These are phyloP conservation scores for Aradophagus sp. DNA, from an alignment of 1,140 invertebrate species.

Conservation along the genomic window DNA sequence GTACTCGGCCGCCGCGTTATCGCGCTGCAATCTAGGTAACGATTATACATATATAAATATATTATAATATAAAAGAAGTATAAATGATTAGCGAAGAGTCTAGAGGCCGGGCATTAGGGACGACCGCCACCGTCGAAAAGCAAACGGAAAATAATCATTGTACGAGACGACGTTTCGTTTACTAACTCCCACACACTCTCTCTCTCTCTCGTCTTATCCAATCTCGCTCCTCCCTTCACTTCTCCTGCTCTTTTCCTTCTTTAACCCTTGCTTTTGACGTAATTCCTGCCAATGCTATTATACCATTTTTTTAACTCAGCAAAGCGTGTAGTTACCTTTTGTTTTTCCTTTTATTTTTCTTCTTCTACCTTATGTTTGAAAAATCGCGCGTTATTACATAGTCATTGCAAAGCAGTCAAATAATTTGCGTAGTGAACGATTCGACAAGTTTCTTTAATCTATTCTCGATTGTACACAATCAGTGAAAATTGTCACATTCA, in stretches of 20 bases:
- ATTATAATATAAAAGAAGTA: slow-evolving; percentile 51
- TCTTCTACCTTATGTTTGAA: too few relatives aligned
- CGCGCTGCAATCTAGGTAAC: slow-evolving; percentile 63
- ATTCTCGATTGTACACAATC: too few relatives aligned
- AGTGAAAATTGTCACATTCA: too few relatives aligned
- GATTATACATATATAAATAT: slow-evolving; percentile 59
- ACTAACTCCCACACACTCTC: neutral
- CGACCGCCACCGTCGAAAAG: slow-evolving; percentile 38
- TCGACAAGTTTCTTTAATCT: slow-evolving; percentile 2
- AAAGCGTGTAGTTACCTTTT: slow-evolving; percentile 11
- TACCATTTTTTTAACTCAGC: slow-evolving; percentile 21
- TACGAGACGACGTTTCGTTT: slow-evolving; percentile 16
- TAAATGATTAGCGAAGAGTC: slow-evolving; percentile 63
- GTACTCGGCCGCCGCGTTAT: slow-evolving; percentile 63
- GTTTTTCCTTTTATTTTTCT: slow-evolving; percentile 5
- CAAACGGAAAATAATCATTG: slow-evolving; percentile 17
- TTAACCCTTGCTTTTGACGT: slow-evolving; percentile 16
- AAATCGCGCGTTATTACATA: slow-evolving; percentile 10
- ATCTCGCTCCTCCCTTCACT: slow-evolving; percentile 2
- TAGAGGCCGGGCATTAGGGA: slow-evolving; percentile 66
- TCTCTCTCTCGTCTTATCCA: neutral
- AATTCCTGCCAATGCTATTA: slow-evolving; percentile 29
- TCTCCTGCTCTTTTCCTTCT: too few relatives aligned
- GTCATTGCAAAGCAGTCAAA: slow-evolving; percentile 12
- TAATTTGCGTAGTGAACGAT: slow-evolving; percentile 21